Conservation (phyloP, 2,888 invertebrate species). For the Geotrupes spiniger region DNA sequence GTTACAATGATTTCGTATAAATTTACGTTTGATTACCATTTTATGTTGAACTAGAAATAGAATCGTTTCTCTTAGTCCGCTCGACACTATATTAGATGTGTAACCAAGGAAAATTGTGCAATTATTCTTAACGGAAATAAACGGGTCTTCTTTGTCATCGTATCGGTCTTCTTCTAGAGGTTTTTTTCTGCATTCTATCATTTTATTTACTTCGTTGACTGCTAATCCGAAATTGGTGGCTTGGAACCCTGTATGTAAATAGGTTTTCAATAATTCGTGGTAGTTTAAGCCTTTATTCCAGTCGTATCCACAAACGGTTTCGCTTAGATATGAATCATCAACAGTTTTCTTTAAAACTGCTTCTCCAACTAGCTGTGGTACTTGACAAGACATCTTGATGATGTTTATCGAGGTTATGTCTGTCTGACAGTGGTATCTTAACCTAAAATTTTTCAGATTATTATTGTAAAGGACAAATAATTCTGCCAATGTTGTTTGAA, state of each 20-base stretch:
- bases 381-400: conserved; percentile 31
- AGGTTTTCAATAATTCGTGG: conserved; percentile 76
- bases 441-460: too few species aligned
- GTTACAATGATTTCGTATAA: neutral
- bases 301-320: conserved; percentile 80
- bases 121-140: conserved; percentile 70
- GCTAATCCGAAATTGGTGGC: conserved; percentile 93
- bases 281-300: conserved; percentile 90
- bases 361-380: conserved; percentile 29
- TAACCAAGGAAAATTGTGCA: conserved; percentile 97
- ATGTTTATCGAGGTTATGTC: too few species aligned
- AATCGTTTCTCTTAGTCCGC: conserved; percentile 89
- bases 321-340: conserved; percentile 37
- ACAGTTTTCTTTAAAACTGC: conserved; percentile 41
- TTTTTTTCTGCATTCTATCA: conserved; percentile 74
- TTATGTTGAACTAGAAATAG: conserved; percentile 81
- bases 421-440: too few species aligned
- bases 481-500: neutral
- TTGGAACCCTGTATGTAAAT: conserved; percentile 88
- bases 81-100: conserved; percentile 96
- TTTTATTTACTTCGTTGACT: conserved; percentile 86
- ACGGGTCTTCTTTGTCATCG: conserved; percentile 72
- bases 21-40: conserved; percentile 54
- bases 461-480: too few species aligned
- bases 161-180: conserved; percentile 67